phyloP scores from a whole-genome alignment of 1,140 invertebrate genomes.

The Solenopsis fugax region DNA sequence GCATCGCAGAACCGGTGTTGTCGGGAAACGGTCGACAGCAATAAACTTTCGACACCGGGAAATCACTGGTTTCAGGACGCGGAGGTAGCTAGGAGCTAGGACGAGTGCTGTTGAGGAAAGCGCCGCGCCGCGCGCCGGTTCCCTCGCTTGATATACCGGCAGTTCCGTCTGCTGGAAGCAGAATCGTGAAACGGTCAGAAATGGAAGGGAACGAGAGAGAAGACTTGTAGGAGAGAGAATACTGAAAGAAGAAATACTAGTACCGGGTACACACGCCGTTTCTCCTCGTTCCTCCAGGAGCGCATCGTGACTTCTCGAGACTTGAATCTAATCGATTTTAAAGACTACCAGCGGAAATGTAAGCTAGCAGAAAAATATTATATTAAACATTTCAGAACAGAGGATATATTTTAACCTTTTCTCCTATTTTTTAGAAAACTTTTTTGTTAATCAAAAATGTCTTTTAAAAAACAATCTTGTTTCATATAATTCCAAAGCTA shows the following conservation, averaged over 20 bases:
- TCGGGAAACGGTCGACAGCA: constrained; percentile 27
- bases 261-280: constrained; percentile 37
- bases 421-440: neutral
- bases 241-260: constrained; percentile 68
- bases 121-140: neutral
- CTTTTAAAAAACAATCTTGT: neutral
- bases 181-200: constrained; percentile 64
- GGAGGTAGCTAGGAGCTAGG: constrained; percentile 7
- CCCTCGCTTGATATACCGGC: constrained; percentile 59
- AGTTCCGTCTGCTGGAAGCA: constrained; percentile 66
- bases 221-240: neutral
- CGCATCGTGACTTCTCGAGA: constrained; percentile 1
- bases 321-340: constrained; percentile 14
- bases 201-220: constrained; percentile 66
- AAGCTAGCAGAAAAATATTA: neutral
- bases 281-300: constrained; percentile 32
- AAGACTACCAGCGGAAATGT: neutral
- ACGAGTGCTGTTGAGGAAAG: constrained; percentile 45
- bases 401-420: neutral
- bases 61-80: constrained; percentile 44
- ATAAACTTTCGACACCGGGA: constrained; percentile 51
- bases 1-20: constrained; percentile 12
- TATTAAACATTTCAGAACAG: neutral
- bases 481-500: too few species aligned
- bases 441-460: neutral